phyloP scores from a whole-genome alignment of 2,888 invertebrate genomes.

The Mesochorus sp. region DNA sequence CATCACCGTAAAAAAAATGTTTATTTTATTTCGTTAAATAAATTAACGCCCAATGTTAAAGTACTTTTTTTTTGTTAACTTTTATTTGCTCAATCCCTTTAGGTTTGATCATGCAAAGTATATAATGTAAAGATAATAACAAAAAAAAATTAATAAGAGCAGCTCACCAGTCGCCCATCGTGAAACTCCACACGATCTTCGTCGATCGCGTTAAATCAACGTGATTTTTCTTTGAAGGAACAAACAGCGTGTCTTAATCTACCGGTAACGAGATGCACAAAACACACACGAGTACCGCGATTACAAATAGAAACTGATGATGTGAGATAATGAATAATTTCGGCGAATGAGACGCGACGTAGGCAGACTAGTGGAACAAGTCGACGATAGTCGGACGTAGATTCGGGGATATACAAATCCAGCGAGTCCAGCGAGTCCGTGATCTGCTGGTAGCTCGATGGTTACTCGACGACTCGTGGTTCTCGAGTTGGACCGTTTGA shows the following conservation, averaged over 20 bases:
- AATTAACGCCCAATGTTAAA: too few relatives aligned
- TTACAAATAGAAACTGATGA: constrained; percentile 1
- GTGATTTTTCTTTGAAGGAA: constrained; percentile 14
- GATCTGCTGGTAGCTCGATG: constrained; percentile 59
- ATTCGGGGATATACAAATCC: constrained; percentile 22
- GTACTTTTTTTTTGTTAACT: too few relatives aligned
- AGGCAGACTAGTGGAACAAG: constrained; percentile 33
- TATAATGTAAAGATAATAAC: not conserved
- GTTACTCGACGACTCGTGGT: constrained; percentile 57
- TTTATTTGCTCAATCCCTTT: too few relatives aligned
- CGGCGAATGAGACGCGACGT: not conserved
- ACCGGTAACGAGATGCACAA: constrained; percentile 28
- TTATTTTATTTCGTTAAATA: too few relatives aligned
- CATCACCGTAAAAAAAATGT: too few relatives aligned
- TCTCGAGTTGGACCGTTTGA: constrained; percentile 56
- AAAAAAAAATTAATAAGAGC: not conserved
- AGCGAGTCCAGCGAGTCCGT: constrained; percentile 23
- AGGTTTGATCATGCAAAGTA: too few relatives aligned
- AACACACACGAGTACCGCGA: constrained; percentile 31
- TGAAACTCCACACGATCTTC: constrained; percentile 33
- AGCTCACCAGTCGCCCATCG: constrained; percentile 47
- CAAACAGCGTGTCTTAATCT: constrained; percentile 12
- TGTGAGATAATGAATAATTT: not conserved
- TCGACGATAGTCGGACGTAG: constrained; percentile 50
- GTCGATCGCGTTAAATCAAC: not conserved